Base-by-base conservation (phyloP, 2,797 vertebrate genomes). In the Erithacus rubecula region DNA sequence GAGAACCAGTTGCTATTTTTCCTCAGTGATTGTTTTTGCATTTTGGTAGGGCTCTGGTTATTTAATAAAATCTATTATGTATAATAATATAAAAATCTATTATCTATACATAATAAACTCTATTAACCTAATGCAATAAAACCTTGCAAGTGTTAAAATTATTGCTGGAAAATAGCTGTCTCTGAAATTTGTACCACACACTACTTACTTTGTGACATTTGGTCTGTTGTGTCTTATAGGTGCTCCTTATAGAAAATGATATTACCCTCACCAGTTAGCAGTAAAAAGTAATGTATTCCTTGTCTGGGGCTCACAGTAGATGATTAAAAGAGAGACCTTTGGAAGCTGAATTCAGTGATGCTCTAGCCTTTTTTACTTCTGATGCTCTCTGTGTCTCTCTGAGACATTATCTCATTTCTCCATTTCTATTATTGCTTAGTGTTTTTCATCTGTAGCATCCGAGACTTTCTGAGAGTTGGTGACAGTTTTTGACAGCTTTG, bases 261-360 rank as follows among this genome's bases (percentile, higher is more conserved):
- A 83, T 91, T 91, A 22, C 55, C 37, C 51, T 85, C 15, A 52
- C 52, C 60, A 82, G 70, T 88, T 72, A 80, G 43, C 43, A 88
- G 67, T 82, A 84, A 65, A 90, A 94, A 92, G n/a, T 62, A 88
- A 67, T 55, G 14, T 47, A 36, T 88, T 89, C 56, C 30, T 94
- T 70, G 72, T 88, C 44, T 68, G 43, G 41, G 65, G 9, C 19
- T 30, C 62, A 36, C 47, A 63, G 13, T 60, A 49, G 49, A 76
- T 56, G 78, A 92, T 92, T 74, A 94, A 93, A 91, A 65, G 29
- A 78, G 72, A 51, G 46, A 72, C 51, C 39, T 94, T 83, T 94
- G 44, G 49, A 68, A 64, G 34, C 52, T 93, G 84, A 78, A 53
- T 94, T 84, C 43, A 87, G 68, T 90, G 79, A 69, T 51, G 10